Base-by-base conservation (phyloP, 2,113 vertebrate genomes). In the Seriola quinqueradiata region DNA sequence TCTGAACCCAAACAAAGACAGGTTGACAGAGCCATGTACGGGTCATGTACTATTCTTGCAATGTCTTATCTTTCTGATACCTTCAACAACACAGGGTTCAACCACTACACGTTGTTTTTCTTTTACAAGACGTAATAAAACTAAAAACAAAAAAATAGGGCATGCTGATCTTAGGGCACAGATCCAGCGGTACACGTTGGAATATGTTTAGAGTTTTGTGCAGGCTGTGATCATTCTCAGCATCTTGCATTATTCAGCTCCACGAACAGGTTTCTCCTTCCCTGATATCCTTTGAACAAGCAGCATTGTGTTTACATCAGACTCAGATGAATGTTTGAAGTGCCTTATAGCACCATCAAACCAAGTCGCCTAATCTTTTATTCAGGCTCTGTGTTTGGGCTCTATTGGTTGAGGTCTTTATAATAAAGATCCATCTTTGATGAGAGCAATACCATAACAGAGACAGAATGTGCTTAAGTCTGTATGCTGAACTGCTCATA, bases 381-480 rank as follows among this genome's bases (percentile, higher is more conserved):
- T 86, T 75, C 79, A 60, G 75, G 75, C 58, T 60, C 55, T 69
- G 67, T 60, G 46, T 69, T 52, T 72, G 77, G 55, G 59, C 65
- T 75, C 71, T 64, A 12, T 75, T 63, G 82, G 77, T 73, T 77
- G 73, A 88, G 52, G 38, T 83, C 76, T 79, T 78, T 74, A 90
- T 79, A 90, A 87, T 36, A 74, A 59, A 75, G 71, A 77, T 16
- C 50, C 17, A 67, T 73, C 76, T 84, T 71, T 84, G 83, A 92
- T 90, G 84, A 90, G 81, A 89, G 84, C 81, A 10, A 23, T 23
- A 11, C 28, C 50, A 75, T 89, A 79, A 91, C 70, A 59, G 77
- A 90, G 81, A 73, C 42, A 55, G 84, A 77, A 66, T 77, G 65
- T 81, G 74, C 88, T 88, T 81, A 78, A 86, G 69, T 82, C 65